These are phyloP conservation scores for Corapipo altera DNA, from an alignment of 2,113 vertebrate genomes.

Conservation along the genomic window DNA sequence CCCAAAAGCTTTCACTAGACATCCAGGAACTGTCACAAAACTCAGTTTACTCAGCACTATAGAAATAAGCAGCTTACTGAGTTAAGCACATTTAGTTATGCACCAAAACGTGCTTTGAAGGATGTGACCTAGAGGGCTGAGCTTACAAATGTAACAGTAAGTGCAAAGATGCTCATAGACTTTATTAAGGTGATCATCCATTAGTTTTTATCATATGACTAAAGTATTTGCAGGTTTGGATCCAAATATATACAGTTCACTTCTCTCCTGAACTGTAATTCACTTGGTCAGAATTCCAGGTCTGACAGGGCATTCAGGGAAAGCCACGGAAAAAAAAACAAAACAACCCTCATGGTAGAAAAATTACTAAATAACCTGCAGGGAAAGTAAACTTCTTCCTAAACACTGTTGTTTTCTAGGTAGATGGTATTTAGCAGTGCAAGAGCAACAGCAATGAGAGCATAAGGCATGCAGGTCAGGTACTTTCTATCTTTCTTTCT, in stretches of 20 bases:
- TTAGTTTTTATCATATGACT: neutral
- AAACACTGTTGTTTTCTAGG: neutral
- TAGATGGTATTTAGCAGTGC: neutral
- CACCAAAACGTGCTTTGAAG: neutral
- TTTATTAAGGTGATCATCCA: neutral
- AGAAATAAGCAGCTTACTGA: neutral
- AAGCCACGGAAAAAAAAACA: neutral
- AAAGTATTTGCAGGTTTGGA: neutral
- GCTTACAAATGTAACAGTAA: neutral
- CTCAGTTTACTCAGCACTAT: neutral
- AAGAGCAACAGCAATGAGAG: neutral
- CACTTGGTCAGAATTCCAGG: neutral
- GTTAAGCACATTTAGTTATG: neutral
- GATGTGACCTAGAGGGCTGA: neutral
- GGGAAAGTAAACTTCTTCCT: neutral
- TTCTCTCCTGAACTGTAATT: neutral
- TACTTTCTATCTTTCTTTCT: neutral
- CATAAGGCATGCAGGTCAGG: neutral
- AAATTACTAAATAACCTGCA: neutral
- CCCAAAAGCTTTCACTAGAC: neutral
- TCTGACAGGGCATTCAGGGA: neutral
- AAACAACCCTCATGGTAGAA: accelerated
- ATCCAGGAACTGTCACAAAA: neutral
- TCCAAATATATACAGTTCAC: neutral
- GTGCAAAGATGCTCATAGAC: neutral